Percentiles rank a stretch among this genome's conserved stretches.
These are phyloP conservation scores for Argyrosomus regius DNA, from an alignment of 2,797 vertebrate genomes.

Conservation along the genomic window DNA sequence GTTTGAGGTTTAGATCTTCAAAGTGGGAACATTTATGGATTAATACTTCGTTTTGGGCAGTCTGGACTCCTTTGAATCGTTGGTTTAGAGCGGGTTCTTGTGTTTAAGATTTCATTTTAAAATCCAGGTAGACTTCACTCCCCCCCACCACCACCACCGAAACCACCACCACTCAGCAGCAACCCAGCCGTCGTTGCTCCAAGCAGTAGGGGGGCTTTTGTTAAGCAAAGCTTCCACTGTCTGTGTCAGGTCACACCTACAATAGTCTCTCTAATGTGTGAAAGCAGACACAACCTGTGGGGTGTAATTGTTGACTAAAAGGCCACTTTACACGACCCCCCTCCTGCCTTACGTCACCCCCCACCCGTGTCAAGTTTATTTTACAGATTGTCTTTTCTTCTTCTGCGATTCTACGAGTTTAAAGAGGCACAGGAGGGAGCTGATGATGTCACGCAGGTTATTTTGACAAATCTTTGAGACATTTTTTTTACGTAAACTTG, in stretches of 20 bases:
- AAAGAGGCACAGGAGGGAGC: not conserved
- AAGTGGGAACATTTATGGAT: constrained; percentile 2
- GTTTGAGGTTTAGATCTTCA: constrained; percentile 4
- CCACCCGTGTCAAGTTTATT: not conserved
- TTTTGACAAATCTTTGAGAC: not conserved
- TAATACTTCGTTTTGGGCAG: not conserved
- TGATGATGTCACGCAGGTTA: not conserved
- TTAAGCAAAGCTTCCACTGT: constrained; percentile 48
- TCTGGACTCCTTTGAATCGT: not conserved
- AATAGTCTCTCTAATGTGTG: constrained; percentile 69
- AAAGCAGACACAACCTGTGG: constrained; percentile 59
- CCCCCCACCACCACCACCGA: not conserved
- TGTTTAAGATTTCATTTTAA: not conserved
- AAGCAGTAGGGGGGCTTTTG: constrained; percentile 52
- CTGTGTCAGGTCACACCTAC: constrained; percentile 65
- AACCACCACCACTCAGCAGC: not conserved
- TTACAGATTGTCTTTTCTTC: not conserved
- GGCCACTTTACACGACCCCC: constrained; percentile 23
- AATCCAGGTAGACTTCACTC: constrained; percentile 19
- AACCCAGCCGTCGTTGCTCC: constrained; percentile 4
- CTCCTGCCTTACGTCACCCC: constrained; percentile 1
- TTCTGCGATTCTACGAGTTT: not conserved
- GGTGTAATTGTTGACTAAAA: constrained; percentile 29
- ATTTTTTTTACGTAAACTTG: not conserved
- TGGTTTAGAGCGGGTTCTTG: not conserved